These are phyloP conservation scores for Nasonia giraulti DNA, from an alignment of 1,140 invertebrate genomes.

Conservation along the genomic window DNA sequence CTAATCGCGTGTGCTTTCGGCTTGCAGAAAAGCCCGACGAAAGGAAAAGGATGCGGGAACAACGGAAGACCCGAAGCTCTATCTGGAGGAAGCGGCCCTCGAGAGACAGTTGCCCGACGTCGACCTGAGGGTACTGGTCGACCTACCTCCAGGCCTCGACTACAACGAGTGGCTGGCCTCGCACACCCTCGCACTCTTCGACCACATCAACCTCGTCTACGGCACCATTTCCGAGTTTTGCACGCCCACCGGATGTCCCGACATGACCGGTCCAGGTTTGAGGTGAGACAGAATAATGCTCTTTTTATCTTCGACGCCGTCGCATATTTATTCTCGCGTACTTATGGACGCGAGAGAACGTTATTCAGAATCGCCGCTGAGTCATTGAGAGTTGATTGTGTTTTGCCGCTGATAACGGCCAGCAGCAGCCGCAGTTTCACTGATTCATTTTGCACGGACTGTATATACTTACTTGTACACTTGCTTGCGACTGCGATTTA, in stretches of 20 bases:
- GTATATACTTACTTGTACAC: too few relatives aligned
- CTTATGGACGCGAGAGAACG: neutral
- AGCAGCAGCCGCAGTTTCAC: too few relatives aligned
- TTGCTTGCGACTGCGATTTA: too few relatives aligned
- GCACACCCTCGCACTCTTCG: conserved; percentile 97
- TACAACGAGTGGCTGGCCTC: conserved; percentile 99
- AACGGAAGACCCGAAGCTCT: conserved; percentile 92
- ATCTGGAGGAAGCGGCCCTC: conserved; percentile 93
- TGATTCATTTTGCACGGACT: too few relatives aligned
- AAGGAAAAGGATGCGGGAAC: conserved; percentile 93
- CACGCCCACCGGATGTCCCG: conserved; percentile 92
- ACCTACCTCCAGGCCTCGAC: conserved; percentile 93
- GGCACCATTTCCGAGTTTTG: conserved; percentile 98
- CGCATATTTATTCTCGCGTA: neutral
- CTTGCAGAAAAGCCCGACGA: conserved; percentile 94
- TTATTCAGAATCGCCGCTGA: neutral
- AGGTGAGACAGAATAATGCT: conserved; percentile 77
- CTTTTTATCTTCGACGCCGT: conserved; percentile 18
- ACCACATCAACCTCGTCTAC: conserved; percentile 98
- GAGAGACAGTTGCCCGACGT: conserved; percentile 94
- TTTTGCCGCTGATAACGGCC: neutral
- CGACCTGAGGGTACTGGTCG: conserved; percentile 93
- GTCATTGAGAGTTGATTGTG: neutral
- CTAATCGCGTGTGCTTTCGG: neutral
- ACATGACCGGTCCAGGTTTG: conserved; percentile 95